A percentile compares a stretch with the other conserved stretches of the same genome.
Conservation (phyloP, 2,888 invertebrate genomes). For the Acleris sparsana region DNA sequence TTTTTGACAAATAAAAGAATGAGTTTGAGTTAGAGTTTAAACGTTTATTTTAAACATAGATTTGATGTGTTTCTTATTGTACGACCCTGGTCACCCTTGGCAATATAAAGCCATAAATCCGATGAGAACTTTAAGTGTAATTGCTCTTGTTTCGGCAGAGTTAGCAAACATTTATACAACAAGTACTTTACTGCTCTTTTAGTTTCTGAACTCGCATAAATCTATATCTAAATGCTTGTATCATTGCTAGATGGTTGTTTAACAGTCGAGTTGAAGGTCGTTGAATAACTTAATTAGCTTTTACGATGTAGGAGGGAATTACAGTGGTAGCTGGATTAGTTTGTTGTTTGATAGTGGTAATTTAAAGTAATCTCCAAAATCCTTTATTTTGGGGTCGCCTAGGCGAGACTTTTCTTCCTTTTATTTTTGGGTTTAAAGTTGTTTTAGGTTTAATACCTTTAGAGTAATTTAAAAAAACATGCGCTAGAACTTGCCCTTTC, state of each 20-base stretch:
- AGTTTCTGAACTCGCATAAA: conserved; percentile 14
- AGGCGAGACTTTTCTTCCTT: too few species aligned
- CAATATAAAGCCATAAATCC: conserved; percentile 47
- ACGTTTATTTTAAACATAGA: background rate
- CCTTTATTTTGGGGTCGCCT: too few species aligned
- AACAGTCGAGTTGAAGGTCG: background rate
- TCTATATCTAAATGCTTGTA: conserved; percentile 16
- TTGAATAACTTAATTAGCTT: conserved; percentile 1
- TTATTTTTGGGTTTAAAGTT: too few species aligned
- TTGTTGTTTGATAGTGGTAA: background rate
- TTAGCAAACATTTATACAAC: conserved; percentile 38
- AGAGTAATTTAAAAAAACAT: too few species aligned
- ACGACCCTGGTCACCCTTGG: conserved; percentile 26
- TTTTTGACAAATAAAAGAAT: background rate
- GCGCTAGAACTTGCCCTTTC: too few species aligned
- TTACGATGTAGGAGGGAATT: background rate
- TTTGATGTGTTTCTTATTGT: background rate
- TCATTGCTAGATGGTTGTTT: conserved; percentile 1
- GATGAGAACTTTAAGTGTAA: conserved; percentile 49
- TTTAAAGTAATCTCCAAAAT: too few species aligned
- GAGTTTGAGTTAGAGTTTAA: background rate
- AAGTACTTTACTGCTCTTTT: conserved; percentile 20
- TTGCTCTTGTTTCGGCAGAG: conserved; percentile 50
- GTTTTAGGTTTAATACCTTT: too few species aligned
- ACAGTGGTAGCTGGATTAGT: background rate